Conservation (phyloP, 64 coral and sea anemone species). For the Montipora cactus region DNA sequence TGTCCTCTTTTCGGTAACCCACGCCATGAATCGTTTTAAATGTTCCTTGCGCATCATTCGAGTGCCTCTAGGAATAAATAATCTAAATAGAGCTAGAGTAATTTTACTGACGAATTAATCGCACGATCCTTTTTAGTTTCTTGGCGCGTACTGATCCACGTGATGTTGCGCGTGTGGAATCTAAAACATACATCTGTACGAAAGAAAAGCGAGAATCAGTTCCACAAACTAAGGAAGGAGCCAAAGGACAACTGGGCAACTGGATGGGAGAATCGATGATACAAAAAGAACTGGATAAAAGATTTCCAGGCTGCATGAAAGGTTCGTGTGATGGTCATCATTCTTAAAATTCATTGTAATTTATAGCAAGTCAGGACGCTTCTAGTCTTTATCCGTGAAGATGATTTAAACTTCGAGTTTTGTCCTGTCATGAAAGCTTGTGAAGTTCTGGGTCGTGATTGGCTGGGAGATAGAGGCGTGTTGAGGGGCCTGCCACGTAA, state of each 20-base stretch:
- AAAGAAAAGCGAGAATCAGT: slow-evolving; percentile 74
- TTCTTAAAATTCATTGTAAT: too few species aligned
- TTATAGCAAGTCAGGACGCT: too few species aligned
- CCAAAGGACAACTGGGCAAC: slow-evolving; percentile 81
- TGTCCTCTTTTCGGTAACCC: background rate
- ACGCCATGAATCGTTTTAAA: background rate
- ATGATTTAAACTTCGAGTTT: background rate
- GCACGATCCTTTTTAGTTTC: slow-evolving; percentile 36
- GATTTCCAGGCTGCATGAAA: slow-evolving; percentile 99
- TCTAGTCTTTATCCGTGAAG: too few species aligned
- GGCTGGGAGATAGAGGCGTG: slow-evolving; percentile 70
- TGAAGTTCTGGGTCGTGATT: slow-evolving; percentile 55
- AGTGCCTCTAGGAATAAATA: background rate
- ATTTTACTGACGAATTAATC: background rate
- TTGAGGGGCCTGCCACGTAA: slow-evolving; percentile 63
- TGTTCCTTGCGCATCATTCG: background rate
- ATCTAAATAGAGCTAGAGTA: background rate
- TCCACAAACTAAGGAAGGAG: slow-evolving; percentile 69
- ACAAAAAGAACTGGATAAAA: slow-evolving; percentile 76
- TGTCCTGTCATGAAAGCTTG: slow-evolving; percentile 16
- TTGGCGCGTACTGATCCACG: slow-evolving; percentile 89
- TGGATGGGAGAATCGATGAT: slow-evolving; percentile 76
- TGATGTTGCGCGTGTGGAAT: slow-evolving; percentile 91
- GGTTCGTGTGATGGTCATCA: slow-evolving; percentile 28
- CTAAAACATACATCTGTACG: slow-evolving; percentile 92